phyloP scores from a whole-genome alignment of 2,888 invertebrate genomes.

The Athalia circularis region DNA sequence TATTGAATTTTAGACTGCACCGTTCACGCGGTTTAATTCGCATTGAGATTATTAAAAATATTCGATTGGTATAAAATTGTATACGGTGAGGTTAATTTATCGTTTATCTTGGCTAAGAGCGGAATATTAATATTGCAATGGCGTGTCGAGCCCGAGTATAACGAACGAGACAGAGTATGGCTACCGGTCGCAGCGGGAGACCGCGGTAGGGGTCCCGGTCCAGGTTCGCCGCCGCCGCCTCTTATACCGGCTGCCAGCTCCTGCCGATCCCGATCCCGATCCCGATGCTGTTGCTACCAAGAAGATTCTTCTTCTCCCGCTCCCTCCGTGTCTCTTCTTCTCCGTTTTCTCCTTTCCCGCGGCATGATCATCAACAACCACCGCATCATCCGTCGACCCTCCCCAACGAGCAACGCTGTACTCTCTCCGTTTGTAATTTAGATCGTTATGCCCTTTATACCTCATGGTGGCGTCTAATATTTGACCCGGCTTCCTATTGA shows the following conservation, averaged over 20 bases:
- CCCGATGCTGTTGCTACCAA: constrained; percentile 32
- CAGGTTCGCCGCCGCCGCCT: constrained; percentile 31
- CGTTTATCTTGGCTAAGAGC: constrained; percentile 63
- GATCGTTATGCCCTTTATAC: neutral
- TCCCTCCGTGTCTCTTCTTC: constrained; percentile 49
- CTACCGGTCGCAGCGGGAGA: constrained; percentile 74
- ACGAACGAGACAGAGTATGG: constrained; percentile 73
- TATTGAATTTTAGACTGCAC: too few relatives aligned
- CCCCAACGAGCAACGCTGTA: neutral
- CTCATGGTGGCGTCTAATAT: constrained; percentile 13
- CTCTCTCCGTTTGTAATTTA: constrained; percentile 17
- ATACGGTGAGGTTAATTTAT: constrained; percentile 35
- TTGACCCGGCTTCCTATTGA: too few relatives aligned
- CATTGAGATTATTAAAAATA: too few relatives aligned
- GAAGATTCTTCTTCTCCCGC: constrained; percentile 30
- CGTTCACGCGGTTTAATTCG: too few relatives aligned
- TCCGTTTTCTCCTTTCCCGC: constrained; percentile 45
- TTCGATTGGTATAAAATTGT: constrained; percentile 18
- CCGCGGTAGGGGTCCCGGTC: constrained; percentile 69
- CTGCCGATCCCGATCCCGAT: constrained; percentile 8
- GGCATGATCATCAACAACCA: constrained; percentile 46
- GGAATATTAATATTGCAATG: constrained; percentile 68
- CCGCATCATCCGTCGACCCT: constrained; percentile 3
- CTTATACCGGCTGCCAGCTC: constrained; percentile 5
- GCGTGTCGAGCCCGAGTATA: constrained; percentile 63